Evolutionary conservation across 1,140 invertebrate genomes (phyloP).

Genomic region (fruit fly (Drosophila melanogaster)): DNA sequence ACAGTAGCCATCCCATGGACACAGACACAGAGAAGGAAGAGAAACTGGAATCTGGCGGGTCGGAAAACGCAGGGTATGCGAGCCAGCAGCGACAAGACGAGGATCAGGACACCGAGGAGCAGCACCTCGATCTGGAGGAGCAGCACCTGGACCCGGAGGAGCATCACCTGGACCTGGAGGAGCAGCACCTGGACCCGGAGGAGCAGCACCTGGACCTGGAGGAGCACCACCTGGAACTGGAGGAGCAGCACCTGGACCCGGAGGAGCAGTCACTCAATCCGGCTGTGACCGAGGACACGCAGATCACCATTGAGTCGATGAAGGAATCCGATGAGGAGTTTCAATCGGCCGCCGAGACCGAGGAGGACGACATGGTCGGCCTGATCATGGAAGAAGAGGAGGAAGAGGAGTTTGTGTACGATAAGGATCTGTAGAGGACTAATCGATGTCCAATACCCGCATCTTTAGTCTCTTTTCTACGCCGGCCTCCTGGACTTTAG

Average conservation of each 20-base stretch:
- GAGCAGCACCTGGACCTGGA: too few relatives aligned
- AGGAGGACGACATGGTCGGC: constrained; percentile 30
- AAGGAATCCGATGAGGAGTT: constrained; percentile 71
- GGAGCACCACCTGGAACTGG: background rate
- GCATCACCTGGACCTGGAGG: too few relatives aligned
- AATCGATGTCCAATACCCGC: background rate
- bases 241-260: constrained; percentile 29
- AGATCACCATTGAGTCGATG: constrained; percentile 69
- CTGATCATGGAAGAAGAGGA: constrained; percentile 3
- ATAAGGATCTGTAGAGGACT: background rate
- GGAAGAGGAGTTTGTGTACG: constrained; percentile 21
- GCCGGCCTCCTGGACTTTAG: background rate
- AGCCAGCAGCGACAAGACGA: constrained; percentile 1
- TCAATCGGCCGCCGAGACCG: constrained; percentile 45
- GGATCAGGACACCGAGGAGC: constrained; percentile 9
- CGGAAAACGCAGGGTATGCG: constrained; percentile 11
- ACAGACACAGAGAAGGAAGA: constrained; percentile 28
- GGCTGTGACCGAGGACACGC: constrained; percentile 51
- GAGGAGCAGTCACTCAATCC: constrained; percentile 31
- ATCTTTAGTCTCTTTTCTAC: constrained; percentile 14
- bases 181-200: too few relatives aligned
- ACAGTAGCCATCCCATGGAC: constrained; percentile 2
- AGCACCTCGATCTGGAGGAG: too few relatives aligned
- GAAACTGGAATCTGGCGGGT: constrained; percentile 14
- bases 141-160: too few relatives aligned